A percentile compares a stretch with the other conserved stretches of the same genome.
phyloP scores from a whole-genome alignment of 2,113 vertebrate species.

The Brienomyrus longianalis region DNA sequence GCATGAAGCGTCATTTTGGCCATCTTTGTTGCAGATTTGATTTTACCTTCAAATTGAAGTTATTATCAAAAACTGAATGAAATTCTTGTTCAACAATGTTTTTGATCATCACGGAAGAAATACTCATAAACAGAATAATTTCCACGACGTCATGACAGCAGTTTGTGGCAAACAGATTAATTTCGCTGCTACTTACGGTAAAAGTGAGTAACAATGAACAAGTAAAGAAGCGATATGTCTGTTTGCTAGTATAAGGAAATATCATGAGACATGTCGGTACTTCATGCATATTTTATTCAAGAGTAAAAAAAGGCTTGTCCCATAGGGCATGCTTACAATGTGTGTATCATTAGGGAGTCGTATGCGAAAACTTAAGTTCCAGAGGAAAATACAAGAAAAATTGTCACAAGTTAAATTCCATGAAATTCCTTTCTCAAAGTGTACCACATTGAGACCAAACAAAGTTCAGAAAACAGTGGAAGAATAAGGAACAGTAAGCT shows the following conservation, averaged over 20 bases:
- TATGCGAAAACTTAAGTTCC: constrained; percentile 68
- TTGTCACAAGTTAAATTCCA: constrained; percentile 67
- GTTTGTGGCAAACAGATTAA: not conserved
- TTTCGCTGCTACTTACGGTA: not conserved
- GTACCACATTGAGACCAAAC: constrained; percentile 66
- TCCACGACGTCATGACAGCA: not conserved
- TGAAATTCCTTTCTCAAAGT: constrained; percentile 66
- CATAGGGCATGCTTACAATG: constrained; percentile 80
- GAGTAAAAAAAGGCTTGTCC: constrained; percentile 78
- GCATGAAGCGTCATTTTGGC: not conserved
- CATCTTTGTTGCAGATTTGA: not conserved
- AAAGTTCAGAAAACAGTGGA: constrained; percentile 66
- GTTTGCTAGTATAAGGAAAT: not conserved
- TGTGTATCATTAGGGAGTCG: constrained; percentile 71
- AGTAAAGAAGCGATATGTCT: not conserved
- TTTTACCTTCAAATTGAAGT: not conserved
- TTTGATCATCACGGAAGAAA: not conserved
- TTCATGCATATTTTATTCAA: constrained; percentile 85
- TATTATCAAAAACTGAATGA: not conserved
- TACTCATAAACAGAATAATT: not conserved
- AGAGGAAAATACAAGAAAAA: constrained; percentile 66
- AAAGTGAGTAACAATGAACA: not conserved
- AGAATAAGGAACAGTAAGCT: constrained; percentile 56
- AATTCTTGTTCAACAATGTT: not conserved
- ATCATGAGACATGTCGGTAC: constrained; percentile 38